Conservation (phyloP, 1,140 invertebrate genomes). For the Episyrphus balteatus region DNA sequence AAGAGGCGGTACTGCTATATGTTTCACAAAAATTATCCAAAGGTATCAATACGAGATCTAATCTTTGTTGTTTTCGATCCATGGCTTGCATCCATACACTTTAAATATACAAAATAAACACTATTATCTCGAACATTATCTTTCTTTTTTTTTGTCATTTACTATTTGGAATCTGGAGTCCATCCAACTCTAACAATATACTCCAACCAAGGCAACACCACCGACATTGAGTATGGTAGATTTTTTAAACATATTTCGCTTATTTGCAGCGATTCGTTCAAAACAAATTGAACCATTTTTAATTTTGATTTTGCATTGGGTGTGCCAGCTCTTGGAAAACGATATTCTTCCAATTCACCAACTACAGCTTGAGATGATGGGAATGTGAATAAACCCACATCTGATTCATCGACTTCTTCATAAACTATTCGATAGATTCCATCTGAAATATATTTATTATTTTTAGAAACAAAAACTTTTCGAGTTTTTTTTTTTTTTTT, state of each 20-base stretch:
- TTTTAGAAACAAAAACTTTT: too few species aligned
- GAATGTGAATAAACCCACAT: conserved; percentile 84
- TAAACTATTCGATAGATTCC: conserved; percentile 81
- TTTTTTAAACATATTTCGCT: conserved; percentile 56
- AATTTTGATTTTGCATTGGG: conserved; percentile 81
- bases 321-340: conserved; percentile 85
- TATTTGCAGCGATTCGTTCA: conserved; percentile 54
- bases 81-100: conserved; percentile 85
- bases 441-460: conserved; percentile 39
- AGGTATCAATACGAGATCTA: conserved; percentile 64
- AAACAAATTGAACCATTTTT: conserved; percentile 75
- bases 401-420: conserved; percentile 91
- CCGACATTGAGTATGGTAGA: conserved; percentile 57
- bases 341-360: conserved; percentile 73
- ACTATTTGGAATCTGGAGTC: conserved; percentile 81
- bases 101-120: conserved; percentile 3
- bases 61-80: conserved; percentile 70
- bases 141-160: conserved; percentile 34
- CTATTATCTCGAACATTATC: too few species aligned
- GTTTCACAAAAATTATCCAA: conserved; percentile 62
- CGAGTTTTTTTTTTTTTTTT: too few species aligned
- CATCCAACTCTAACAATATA: conserved; percentile 89
- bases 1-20: conserved; percentile 42
- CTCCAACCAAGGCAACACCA: conserved; percentile 83
- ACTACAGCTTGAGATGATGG: conserved; percentile 65